These are phyloP conservation scores for Notolepis coatsorum DNA, from an alignment of 2,797 vertebrate species.

Conservation along the genomic window DNA sequence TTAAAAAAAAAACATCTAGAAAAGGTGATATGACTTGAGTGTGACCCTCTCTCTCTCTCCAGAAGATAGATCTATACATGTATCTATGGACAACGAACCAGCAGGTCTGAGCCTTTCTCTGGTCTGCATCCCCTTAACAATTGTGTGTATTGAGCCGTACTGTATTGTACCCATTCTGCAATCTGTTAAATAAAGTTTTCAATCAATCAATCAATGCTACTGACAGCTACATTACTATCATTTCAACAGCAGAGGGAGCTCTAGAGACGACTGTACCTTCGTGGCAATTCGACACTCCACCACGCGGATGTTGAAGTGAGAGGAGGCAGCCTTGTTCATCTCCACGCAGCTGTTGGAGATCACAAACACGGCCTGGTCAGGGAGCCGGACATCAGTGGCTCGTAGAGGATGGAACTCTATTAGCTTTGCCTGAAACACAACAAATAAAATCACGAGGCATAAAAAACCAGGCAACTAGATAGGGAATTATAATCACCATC, in stretches of 20 bases:
- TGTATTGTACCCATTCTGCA: too few relatives aligned
- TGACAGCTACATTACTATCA: constrained; percentile 15
- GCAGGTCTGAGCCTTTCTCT: too few relatives aligned
- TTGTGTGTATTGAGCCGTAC: too few relatives aligned
- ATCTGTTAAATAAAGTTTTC: too few relatives aligned
- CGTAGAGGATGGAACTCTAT: constrained; percentile 95
- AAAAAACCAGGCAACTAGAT: not conserved
- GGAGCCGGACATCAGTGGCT: constrained; percentile 92
- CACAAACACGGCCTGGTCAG: constrained; percentile 91
- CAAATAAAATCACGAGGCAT: constrained; percentile 41
- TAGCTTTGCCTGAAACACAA: constrained; percentile 90
- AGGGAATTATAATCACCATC: not conserved
- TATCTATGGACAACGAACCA: too few relatives aligned
- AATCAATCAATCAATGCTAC: too few relatives aligned
- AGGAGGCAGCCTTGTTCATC: constrained; percentile 98
- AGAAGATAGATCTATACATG: too few relatives aligned
- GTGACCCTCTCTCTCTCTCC: too few relatives aligned
- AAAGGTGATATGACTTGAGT: too few relatives aligned
- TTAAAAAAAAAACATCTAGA: too few relatives aligned
- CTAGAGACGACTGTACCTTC: constrained; percentile 82
- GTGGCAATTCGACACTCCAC: constrained; percentile 95
- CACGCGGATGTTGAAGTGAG: constrained; percentile 96
- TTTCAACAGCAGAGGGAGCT: not conserved
- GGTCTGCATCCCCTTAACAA: too few relatives aligned
- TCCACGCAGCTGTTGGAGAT: constrained; percentile 96